A percentile compares a stretch with the other conserved stretches of the same genome.
Evolutionary conservation across 2,113 vertebrate species (phyloP).

Genomic region (Nestor notabilis): DNA sequence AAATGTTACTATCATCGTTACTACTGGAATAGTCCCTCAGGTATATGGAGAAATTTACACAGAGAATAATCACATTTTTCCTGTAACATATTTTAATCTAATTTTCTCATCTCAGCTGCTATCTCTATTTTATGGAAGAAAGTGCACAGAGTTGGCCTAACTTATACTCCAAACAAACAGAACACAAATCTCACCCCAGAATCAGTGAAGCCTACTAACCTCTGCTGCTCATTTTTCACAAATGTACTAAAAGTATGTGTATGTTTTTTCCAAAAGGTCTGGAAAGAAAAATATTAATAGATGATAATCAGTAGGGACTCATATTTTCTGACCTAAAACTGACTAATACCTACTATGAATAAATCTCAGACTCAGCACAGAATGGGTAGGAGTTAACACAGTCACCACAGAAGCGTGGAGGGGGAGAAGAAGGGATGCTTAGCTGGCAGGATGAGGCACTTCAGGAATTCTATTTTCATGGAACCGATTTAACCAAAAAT

Average conservation of each 20-base stretch:
- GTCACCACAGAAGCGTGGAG: background rate
- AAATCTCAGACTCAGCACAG: background rate
- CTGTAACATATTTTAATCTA: background rate
- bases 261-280: constrained; percentile 76
- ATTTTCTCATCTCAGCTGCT: background rate
- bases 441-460: background rate
- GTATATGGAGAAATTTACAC: background rate
- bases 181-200: background rate
- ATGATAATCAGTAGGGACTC: background rate
- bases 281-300: constrained; percentile 24
- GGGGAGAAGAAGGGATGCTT: background rate
- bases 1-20: background rate
- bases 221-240: constrained; percentile 71
- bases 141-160: background rate
- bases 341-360: background rate
- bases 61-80: background rate
- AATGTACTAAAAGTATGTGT: constrained; percentile 56
- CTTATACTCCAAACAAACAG: background rate
- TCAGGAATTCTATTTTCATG: background rate
- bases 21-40: background rate
- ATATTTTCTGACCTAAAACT: background rate
- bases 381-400: background rate
- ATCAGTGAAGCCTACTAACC: constrained; percentile 67
- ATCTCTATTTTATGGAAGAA: background rate
- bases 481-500: background rate